Base-by-base conservation (phyloP, 2,888 invertebrate genomes). In the Tortricodes alternella region DNA sequence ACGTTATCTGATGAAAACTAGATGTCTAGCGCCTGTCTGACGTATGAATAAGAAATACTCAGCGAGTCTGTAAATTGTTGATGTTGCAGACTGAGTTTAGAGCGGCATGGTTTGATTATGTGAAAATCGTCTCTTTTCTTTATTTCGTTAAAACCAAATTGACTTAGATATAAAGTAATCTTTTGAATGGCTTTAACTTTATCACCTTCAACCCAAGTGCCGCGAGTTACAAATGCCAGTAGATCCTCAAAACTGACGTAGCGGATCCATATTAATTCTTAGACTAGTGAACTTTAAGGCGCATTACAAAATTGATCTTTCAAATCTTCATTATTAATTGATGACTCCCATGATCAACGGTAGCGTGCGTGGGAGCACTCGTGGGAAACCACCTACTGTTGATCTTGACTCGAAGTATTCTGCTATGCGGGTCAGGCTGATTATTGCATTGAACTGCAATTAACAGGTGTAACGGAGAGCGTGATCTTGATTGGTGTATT, bases 391-490 rank as follows among this genome's bases (percentile, higher is more conserved):
- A 18, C 13, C 35, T 23, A 34, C 34, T 8, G 6, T 34, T 52
- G 43, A 49, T 50, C 49, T 56, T 56, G 56, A 55, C 48, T 55
- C 44, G 15, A 16, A 6, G 16, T 43, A 27, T 27, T 27, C 16
- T 18, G 27, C 15, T 41, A 44, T 44, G 44, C 43, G 37, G 55
- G 55, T 49, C 55, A 49, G 11, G 49, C 32, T 56, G 37, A 56
- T 43, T 49, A 49, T 49, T 56, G 49, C 43, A 56, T 43, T 43
- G 16, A 43, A 49, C 43, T 44, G 29, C 27, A 46, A 46, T 46
- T 46, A 46, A 32, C n/a, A 39, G 46, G 16, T 32, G 38, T 43
- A 46, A 39, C 35, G 27, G 8, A 43, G 51, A 34, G 19, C 46
- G 48, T 29, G 46, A 16, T 18, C 34, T 34, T 34, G 53, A 55